A percentile compares a stretch with the other conserved stretches of the same genome.
phyloP scores from a whole-genome alignment of 2,797 vertebrate genomes.

The Scolopax bukidnonensis region DNA sequence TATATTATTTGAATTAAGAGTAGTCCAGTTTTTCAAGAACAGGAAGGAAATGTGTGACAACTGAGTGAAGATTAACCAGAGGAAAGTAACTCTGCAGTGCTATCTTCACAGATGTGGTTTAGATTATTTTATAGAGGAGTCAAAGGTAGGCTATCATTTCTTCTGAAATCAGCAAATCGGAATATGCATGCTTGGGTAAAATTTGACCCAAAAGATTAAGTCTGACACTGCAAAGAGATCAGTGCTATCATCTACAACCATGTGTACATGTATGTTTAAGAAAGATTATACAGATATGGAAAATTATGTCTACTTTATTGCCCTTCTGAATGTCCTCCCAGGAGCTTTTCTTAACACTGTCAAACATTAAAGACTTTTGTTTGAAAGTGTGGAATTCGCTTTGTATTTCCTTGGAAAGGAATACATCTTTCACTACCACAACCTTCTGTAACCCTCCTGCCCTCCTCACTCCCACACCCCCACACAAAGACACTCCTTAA shows the following conservation, averaged over 20 bases:
- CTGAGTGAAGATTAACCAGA: not conserved
- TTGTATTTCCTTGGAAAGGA: constrained; percentile 76
- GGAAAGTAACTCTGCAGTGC: not conserved
- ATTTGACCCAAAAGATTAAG: not conserved
- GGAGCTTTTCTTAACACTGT: constrained; percentile 62
- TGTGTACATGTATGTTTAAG: constrained; percentile 37
- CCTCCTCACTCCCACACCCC: constrained; percentile 79
- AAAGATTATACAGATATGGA: constrained; percentile 43
- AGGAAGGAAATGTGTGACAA: constrained; percentile 8
- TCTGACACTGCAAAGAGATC: not conserved
- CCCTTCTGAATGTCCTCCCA: constrained; percentile 71
- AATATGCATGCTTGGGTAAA: not conserved
- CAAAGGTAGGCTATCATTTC: not conserved
- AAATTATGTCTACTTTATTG: constrained; percentile 69
- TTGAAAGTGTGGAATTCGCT: constrained; percentile 74
- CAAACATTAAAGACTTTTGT: constrained; percentile 62
- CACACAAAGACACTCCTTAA: constrained; percentile 84
- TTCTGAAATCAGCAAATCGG: constrained; percentile 2
- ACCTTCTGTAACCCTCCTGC: constrained; percentile 75
- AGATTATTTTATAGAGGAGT: constrained; percentile 22
- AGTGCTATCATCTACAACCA: not conserved
- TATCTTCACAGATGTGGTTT: constrained; percentile 10
- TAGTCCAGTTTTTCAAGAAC: constrained; percentile 2
- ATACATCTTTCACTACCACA: constrained; percentile 74
- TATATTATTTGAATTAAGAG: not conserved